Conservation (phyloP, 2,888 invertebrate species). For the Lamproptera curius region DNA sequence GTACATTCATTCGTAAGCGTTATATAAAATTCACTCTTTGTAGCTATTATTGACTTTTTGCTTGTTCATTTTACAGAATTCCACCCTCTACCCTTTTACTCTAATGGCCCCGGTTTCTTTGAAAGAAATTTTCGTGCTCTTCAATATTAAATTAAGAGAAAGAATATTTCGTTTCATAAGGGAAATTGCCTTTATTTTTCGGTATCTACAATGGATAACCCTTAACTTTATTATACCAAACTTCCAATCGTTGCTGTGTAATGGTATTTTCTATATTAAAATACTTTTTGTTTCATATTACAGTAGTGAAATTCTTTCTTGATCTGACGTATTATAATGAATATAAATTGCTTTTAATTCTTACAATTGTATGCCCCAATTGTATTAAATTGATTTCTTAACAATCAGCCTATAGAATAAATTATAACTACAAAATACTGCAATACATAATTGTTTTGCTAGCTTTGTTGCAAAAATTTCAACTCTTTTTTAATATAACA, state of each 20-base stretch:
- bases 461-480: not conserved
- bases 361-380: not conserved
- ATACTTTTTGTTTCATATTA: not conserved
- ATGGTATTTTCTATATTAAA: not conserved
- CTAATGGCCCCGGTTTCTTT: conserved; percentile 20
- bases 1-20: conserved; percentile 22
- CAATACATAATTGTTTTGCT: not conserved
- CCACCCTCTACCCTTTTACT: conserved; percentile 22
- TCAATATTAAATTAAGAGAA: conserved; percentile 23
- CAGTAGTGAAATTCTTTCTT: not conserved
- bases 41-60: conserved; percentile 19
- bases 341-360: not conserved
- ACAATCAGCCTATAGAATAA: not conserved
- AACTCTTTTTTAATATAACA: not conserved
- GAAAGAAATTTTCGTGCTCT: conserved; percentile 20
- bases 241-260: conserved; percentile 21
- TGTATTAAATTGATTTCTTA: not conserved
- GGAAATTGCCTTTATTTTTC: conserved; percentile 20
- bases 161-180: conserved; percentile 22
- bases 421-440: not conserved
- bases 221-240: conserved; percentile 13
- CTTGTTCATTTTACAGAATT: conserved; percentile 21
- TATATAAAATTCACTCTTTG: conserved; percentile 6
- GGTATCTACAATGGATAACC: conserved; percentile 18
- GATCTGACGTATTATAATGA: too few species aligned